Percentiles rank a stretch among this genome's conserved stretches.
Conservation (phyloP, 2,888 invertebrate species). For the Drosophila limbata region DNA sequence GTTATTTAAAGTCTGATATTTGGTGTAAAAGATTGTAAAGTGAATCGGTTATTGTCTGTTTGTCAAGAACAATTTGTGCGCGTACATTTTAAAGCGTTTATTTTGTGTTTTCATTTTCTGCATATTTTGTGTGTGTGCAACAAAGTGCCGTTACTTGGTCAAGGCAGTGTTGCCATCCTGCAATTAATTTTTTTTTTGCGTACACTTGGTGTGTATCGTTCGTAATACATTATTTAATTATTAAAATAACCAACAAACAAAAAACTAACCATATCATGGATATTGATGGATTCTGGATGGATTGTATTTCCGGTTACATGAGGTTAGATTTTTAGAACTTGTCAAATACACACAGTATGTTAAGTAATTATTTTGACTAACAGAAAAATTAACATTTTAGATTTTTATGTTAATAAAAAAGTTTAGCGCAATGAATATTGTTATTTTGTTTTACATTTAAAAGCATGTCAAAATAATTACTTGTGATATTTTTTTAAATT, state of each 20-base stretch:
- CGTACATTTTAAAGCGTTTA: conserved; percentile 6
- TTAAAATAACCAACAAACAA: not conserved
- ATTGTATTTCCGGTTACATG: conserved; percentile 5
- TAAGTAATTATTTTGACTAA: not conserved
- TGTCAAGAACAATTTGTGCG: conserved; percentile 11
- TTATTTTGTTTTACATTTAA: not conserved
- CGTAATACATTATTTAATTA: not conserved
- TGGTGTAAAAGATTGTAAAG: conserved; percentile 19
- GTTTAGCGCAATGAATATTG: not conserved
- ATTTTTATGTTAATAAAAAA: not conserved
- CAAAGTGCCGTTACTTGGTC: conserved; percentile 39
- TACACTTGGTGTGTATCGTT: not conserved
- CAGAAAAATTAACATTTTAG: not conserved
- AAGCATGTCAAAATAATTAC: not conserved
- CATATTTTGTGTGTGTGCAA: not conserved
- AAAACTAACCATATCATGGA: not conserved
- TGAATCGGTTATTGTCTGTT: conserved; percentile 6
- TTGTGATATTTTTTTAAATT: not conserved
- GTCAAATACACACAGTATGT: not conserved
- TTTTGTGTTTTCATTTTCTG: conserved; percentile 12
- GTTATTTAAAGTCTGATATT: conserved; percentile 14
- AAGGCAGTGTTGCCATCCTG: conserved; percentile 8
- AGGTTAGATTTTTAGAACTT: conserved; percentile 25
- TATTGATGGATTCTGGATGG: not conserved
- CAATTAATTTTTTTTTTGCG: conserved; percentile 1